Evolutionary conservation across 64 coral and sea anemone genomes (phyloP).

Genomic region (Pocillopora damicornis): DNA sequence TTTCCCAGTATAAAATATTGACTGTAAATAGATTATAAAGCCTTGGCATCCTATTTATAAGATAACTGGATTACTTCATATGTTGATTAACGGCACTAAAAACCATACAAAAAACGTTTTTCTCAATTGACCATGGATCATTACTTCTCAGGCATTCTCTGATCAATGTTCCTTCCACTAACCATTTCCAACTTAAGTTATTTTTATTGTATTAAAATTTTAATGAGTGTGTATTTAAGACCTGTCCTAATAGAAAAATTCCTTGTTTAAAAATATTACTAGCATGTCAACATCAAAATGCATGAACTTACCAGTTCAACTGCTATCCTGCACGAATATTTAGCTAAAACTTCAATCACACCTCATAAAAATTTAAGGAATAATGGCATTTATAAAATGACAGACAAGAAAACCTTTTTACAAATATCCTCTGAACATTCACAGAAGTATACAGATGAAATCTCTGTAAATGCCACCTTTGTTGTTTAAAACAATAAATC

Average conservation of each 20-base stretch:
- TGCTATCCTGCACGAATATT: slow-evolving; percentile 32
- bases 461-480: neutral
- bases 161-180: too few species aligned
- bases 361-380: slow-evolving; percentile 36
- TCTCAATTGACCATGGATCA: too few species aligned
- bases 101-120: too few species aligned
- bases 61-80: too few species aligned
- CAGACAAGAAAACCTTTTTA: neutral
- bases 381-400: slow-evolving; percentile 41
- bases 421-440: neutral
- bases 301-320: slow-evolving; percentile 47
- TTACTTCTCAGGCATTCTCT: too few species aligned
- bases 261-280: neutral
- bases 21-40: neutral
- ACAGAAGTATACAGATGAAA: neutral
- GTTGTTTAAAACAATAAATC: neutral
- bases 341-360: slow-evolving; percentile 6
- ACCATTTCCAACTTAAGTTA: too few species aligned
- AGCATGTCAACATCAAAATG: slow-evolving; percentile 44
- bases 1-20: neutral
- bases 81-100: too few species aligned
- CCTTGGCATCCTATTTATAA: neutral
- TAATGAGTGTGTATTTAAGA: too few species aligned
- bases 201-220: too few species aligned
- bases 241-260: neutral